phyloP scores from a whole-genome alignment of 1,140 invertebrate species.

The Teleopsis dalmanni region DNA sequence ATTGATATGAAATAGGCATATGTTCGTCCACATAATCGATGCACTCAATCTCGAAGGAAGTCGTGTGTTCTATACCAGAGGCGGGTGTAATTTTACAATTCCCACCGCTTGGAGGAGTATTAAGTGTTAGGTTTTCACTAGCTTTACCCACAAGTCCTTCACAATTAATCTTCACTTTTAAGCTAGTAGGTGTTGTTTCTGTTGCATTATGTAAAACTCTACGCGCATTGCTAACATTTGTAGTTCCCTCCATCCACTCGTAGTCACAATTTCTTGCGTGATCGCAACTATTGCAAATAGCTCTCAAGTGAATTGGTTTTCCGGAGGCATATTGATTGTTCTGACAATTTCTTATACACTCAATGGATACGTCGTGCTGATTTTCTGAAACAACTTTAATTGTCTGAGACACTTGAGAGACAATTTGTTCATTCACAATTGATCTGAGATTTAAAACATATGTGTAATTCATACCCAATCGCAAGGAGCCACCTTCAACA shows the following conservation, averaged over 20 bases:
- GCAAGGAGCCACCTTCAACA: neutral
- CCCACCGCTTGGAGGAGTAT: constrained; percentile 7
- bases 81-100: constrained; percentile 1
- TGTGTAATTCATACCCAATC: neutral
- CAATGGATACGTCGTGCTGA: constrained; percentile 1
- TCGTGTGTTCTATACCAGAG: constrained; percentile 4
- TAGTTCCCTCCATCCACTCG: neutral
- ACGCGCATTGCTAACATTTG: neutral
- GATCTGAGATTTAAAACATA: constrained; percentile 5
- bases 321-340: neutral
- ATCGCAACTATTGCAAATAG: neutral
- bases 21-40: constrained; percentile 3
- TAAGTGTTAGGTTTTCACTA: neutral
- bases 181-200: neutral
- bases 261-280: neutral
- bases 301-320: neutral
- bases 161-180: no score
- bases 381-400: neutral
- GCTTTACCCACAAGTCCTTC: neutral
- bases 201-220: neutral
- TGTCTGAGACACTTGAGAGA: neutral
- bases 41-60: constrained; percentile 10
- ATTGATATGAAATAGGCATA: constrained; percentile 6
- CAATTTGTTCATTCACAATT: neutral
- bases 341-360: constrained; percentile 11